phyloP scores from a whole-genome alignment of 2,888 invertebrate genomes.

The Pterostichus madidus region DNA sequence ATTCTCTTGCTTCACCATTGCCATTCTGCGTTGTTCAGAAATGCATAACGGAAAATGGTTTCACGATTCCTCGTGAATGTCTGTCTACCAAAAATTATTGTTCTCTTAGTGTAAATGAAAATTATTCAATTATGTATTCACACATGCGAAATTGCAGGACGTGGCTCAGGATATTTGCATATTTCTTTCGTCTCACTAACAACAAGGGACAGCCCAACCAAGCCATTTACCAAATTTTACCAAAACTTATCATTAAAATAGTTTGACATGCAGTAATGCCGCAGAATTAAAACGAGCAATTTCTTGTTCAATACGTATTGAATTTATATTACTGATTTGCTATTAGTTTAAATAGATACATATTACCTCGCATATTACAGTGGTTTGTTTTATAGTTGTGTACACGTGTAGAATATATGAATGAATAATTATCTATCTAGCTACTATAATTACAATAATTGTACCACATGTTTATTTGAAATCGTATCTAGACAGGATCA shows the following conservation, averaged over 20 bases:
- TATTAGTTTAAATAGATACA: too few species aligned
- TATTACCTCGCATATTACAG: too few species aligned
- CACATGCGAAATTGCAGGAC: conserved; percentile 45
- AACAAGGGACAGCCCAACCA: not conserved
- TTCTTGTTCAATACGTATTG: too few species aligned
- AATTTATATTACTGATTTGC: too few species aligned
- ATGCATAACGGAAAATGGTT: conserved; percentile 52
- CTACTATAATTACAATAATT: too few species aligned
- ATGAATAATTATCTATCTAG: too few species aligned
- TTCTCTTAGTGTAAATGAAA: conserved; percentile 52
- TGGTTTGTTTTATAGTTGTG: too few species aligned
- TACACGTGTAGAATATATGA: too few species aligned
- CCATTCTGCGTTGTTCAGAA: conserved; percentile 30
- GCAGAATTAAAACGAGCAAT: too few species aligned
- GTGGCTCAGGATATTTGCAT: conserved; percentile 31
- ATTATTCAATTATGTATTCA: conserved; percentile 52
- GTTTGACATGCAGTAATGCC: too few species aligned
- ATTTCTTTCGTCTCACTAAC: conserved; percentile 2
- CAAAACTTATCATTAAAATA: too few species aligned
- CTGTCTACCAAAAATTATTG: conserved; percentile 46
- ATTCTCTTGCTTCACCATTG: conserved; percentile 32
- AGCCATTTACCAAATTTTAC: too few species aligned
- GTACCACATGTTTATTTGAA: not conserved
- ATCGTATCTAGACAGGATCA: conserved; percentile 7
- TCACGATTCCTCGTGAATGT: conserved; percentile 33